These are phyloP conservation scores for Etheostoma nigrum DNA, from an alignment of 2,797 vertebrate genomes.

Conservation along the genomic window DNA sequence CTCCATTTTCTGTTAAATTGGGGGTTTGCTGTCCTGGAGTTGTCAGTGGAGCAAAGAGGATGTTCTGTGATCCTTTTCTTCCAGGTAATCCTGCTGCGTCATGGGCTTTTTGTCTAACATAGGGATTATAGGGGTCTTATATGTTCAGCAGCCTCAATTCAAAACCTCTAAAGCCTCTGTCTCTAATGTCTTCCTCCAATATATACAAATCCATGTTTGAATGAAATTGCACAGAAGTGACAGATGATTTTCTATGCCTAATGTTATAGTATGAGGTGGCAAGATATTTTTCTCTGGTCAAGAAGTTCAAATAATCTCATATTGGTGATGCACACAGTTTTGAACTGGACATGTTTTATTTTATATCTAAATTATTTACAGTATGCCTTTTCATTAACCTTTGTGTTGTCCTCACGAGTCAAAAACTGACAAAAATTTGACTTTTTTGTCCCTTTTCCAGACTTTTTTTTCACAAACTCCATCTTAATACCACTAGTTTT, in stretches of 20 bases:
- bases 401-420: too few species aligned
- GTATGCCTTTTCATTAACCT: too few species aligned
- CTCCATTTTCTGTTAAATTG: slow-evolving; percentile 49
- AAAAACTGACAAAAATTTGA: too few species aligned
- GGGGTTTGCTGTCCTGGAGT: slow-evolving; percentile 36
- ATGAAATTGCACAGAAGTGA: slow-evolving; percentile 13
- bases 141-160: slow-evolving; percentile 13
- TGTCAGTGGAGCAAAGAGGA: slow-evolving; percentile 60
- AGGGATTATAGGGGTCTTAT: slow-evolving; percentile 39
- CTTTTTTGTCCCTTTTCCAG: too few species aligned
- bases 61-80: slow-evolving; percentile 18
- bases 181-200: slow-evolving; percentile 3
- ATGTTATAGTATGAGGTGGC: background rate
- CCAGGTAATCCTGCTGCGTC: slow-evolving; percentile 46
- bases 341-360: background rate
- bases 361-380: background rate
- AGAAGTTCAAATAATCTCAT: background rate
- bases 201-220: background rate
- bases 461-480: too few species aligned
- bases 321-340: background rate
- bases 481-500: too few species aligned
- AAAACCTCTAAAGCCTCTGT: background rate
- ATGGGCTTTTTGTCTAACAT: slow-evolving; percentile 35
- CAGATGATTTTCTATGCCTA: background rate
- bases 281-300: background rate